Evolutionary conservation across 2,888 invertebrate genomes (phyloP).

Genomic region (Eurytoma adleriae): DNA sequence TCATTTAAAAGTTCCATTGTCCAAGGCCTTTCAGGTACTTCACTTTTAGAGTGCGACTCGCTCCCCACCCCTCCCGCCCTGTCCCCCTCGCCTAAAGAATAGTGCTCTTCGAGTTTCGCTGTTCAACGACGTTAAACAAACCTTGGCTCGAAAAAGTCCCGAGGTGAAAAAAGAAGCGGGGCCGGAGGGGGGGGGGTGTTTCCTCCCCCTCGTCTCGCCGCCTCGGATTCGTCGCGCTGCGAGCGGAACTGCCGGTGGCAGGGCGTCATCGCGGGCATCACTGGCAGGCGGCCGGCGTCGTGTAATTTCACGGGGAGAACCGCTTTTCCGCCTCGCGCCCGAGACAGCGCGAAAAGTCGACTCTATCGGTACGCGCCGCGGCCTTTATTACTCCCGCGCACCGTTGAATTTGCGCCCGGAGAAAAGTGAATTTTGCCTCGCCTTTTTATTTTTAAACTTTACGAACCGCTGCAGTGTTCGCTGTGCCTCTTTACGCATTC

Average conservation of each 20-base stretch:
- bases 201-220: too few relatives aligned
- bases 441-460: too few relatives aligned
- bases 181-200: neutral
- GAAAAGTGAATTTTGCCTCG: too few relatives aligned
- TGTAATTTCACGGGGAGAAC: constrained; percentile 6
- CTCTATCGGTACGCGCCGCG: constrained; percentile 17
- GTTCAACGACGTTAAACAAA: constrained; percentile 17
- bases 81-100: neutral
- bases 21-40: constrained; percentile 17
- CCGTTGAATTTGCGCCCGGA: too few relatives aligned
- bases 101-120: too few relatives aligned
- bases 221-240: neutral
- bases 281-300: neutral
- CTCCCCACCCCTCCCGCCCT: neutral
- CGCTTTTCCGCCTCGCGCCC: neutral
- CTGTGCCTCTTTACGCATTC: too few relatives aligned
- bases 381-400: constrained; percentile 21
- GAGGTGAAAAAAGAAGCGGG: neutral
- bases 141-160: constrained; percentile 18
- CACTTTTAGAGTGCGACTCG: constrained; percentile 12
- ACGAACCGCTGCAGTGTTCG: too few relatives aligned
- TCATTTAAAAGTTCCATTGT: constrained; percentile 22
- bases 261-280: constrained; percentile 9
- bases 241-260: constrained; percentile 1
- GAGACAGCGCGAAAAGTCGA: neutral